Conservation (phyloP, 2,797 vertebrate species). For the Salarias fasciatus region DNA sequence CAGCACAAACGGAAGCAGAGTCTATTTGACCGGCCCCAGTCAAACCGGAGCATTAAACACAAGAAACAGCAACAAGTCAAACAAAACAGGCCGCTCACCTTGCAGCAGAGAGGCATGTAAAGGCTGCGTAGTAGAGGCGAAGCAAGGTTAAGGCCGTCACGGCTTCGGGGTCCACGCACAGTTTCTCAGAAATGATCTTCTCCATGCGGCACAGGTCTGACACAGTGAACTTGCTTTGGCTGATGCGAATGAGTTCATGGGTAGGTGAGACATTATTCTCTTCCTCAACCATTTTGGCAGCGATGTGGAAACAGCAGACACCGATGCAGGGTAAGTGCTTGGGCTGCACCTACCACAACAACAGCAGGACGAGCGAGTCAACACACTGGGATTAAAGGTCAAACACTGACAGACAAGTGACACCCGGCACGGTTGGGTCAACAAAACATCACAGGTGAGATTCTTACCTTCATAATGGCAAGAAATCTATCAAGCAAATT, state of each 20-base stretch:
- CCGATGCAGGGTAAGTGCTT: slow-evolving; percentile 97
- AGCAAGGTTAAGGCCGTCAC: slow-evolving; percentile 98
- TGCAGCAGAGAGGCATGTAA: slow-evolving; percentile 86
- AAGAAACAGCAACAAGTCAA: background rate
- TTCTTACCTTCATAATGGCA: slow-evolving; percentile 93
- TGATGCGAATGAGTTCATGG: slow-evolving; percentile 95
- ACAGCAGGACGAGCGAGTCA: slow-evolving; percentile 28
- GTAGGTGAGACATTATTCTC: slow-evolving; percentile 88
- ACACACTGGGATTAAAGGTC: slow-evolving; percentile 5
- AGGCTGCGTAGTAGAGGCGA: slow-evolving; percentile 91
- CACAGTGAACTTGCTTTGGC: slow-evolving; percentile 97
- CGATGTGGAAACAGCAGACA: slow-evolving; percentile 93
- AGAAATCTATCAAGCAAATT: slow-evolving; percentile 96
- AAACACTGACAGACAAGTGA: background rate
- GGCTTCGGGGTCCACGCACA: slow-evolving; percentile 91
- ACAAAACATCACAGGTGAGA: background rate
- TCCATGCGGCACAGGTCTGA: slow-evolving; percentile 97
- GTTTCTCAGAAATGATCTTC: slow-evolving; percentile 96
- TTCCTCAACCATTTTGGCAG: slow-evolving; percentile 89
- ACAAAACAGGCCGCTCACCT: slow-evolving; percentile 78
- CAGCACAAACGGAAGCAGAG: slow-evolving; percentile 54
- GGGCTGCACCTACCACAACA: slow-evolving; percentile 87
- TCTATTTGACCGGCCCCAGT: slow-evolving; percentile 39
- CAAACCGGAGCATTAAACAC: slow-evolving; percentile 26
- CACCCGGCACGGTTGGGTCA: no score